Base-by-base conservation (phyloP, 2,888 invertebrate species). In the Resseliella maxima region DNA sequence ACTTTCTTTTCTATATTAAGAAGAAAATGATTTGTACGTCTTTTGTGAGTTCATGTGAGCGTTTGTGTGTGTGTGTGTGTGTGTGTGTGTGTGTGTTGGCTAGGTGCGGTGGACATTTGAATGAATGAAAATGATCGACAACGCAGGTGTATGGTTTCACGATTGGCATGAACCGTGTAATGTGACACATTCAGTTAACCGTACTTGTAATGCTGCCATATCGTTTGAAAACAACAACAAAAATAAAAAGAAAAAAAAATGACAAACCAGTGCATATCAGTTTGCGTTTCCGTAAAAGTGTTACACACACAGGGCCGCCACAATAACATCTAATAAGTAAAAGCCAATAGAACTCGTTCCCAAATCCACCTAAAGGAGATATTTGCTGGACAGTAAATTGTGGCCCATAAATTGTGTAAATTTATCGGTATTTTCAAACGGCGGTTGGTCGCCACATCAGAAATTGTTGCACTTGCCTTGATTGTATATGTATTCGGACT, bases 271-370 rank as follows among this genome's bases (percentile, higher is more conserved):
- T 83, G 38, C 83, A 72, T 72, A 72, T 72, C 72, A 31, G 18
- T 38, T 24, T 83, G 83, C 83, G 24, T 83, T 83, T 83, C 83
- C 83, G 83, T 27, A 36, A 59, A 81, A 83, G 83, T 83, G 72
- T 38, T 38, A 83, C 83, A 83, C 38, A 15, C 18, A 18, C 24
- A 59, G 59, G 59, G 59, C 24, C 36, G 6, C 83, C 83, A 24
- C 10, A 6, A 10, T 27, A 15, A 35, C 15, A 18, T 50, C 18
- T 41, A 12, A 83, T n/a, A 24, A 38, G 38, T 36, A 83, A 83
- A 38, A 83, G 83, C 38, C n/a, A 83, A 38, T 83, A 83, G 83
- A 83, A 38, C 38, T 3, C 31, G 15, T 31, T 72, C 31, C 31
- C 6, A 72, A 72, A 31, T 15, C 0, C 2, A 21, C 2, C 38